Evolutionary conservation across 2,888 invertebrate genomes (phyloP).

Genomic region (Agonopterix arenella): DNA sequence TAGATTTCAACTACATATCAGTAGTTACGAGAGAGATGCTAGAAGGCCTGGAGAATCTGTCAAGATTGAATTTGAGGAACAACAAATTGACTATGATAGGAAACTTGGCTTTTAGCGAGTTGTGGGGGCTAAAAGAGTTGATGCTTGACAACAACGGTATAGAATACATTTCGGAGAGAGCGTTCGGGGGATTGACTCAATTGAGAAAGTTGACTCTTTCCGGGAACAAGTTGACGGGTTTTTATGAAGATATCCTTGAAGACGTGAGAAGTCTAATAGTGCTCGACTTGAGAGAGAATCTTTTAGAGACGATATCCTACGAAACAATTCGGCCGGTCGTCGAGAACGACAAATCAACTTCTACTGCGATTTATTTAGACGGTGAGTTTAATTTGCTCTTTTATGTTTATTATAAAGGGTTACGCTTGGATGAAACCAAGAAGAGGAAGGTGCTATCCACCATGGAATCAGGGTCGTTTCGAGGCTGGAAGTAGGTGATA

Average conservation of each 20-base stretch:
- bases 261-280: conserved; percentile 82
- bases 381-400: conserved; percentile 76
- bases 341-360: conserved; percentile 83
- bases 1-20: conserved; percentile 85
- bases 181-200: conserved; percentile 84
- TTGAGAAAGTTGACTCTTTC: conserved; percentile 83
- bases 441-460: no score
- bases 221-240: conserved; percentile 83
- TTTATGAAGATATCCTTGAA: conserved; percentile 84
- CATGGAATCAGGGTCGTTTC: not conserved
- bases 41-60: conserved; percentile 83
- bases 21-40: conserved; percentile 87
- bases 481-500: not conserved
- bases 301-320: conserved; percentile 84
- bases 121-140: conserved; percentile 83
- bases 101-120: conserved; percentile 86
- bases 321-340: conserved; percentile 85
- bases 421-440: not conserved
- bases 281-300: conserved; percentile 86
- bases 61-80: conserved; percentile 82
- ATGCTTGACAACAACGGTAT: conserved; percentile 83
- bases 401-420: not conserved
- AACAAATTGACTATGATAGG: conserved; percentile 88
- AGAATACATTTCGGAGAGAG: conserved; percentile 84
- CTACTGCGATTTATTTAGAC: conserved; percentile 84